Evolutionary conservation across 2,113 vertebrate genomes (phyloP), one percentile per base, ranked within the genome.

Genomic region (Edolisoma coerulescens): DNA sequence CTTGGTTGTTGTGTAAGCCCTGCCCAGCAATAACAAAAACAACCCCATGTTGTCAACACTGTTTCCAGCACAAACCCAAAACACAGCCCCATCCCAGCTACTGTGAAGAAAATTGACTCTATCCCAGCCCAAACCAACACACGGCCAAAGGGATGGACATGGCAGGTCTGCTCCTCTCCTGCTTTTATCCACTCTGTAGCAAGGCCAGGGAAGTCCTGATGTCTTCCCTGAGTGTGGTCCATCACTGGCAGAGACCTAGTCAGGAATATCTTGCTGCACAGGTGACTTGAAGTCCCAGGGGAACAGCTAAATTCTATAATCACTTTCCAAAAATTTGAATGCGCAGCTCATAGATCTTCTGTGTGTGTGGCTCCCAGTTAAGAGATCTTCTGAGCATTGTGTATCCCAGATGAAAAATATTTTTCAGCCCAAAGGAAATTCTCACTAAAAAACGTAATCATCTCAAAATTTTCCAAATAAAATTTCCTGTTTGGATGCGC

Each of bases 341-440:
- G 12, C n/a, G n/a, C 9, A 28, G 22, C 14, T 64, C 17, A 33
- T 13, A 45, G 16, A 20, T 45, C 33, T 53, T 85, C 39, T 69
- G 11, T 33, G 10, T 33, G 10, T 60, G 11, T 39, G 21, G 24
- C 14, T 54, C 10, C 77, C 33, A 53, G 16, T 28, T 23, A 78
- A 16, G 10, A 42, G 6, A 7, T 89, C 3, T 63, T 91, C 42
- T 61, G 33, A 74, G 45, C 35, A 54, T 30, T 8, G 7, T n/a
- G 22, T 39, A 32, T 63, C n/a, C 20, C 56, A 89, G 41, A 67
- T 28, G 33, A 92, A 81, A 93, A 84, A 39, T 8, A 27, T 35
- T 78, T 89, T 78, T 82, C 52, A 81, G 21, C 39, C 39, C 56
- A 67, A 73, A 81, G 24, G 22, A 87, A 89, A 93, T 85, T 75